These are phyloP conservation scores for Aethina tumida DNA, from an alignment of 1,140 invertebrate genomes.

Conservation along the genomic window DNA sequence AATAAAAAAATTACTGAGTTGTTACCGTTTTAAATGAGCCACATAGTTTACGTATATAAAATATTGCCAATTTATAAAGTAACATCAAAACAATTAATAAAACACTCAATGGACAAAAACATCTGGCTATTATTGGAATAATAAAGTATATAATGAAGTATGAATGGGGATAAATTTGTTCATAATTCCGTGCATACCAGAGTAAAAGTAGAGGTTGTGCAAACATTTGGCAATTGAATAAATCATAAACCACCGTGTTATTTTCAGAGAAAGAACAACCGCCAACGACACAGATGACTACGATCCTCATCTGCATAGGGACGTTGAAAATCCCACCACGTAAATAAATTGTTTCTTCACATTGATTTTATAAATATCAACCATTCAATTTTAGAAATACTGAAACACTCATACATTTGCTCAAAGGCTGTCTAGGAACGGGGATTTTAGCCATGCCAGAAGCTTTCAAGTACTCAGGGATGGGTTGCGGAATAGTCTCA, in stretches of 20 bases:
- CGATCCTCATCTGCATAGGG: conserved; percentile 37
- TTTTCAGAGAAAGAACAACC: conserved; percentile 16
- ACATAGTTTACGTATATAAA: too few relatives aligned
- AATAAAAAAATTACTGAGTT: too few relatives aligned
- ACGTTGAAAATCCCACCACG: conserved; percentile 35
- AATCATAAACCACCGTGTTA: conserved; percentile 8
- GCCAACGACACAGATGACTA: conserved; percentile 31
- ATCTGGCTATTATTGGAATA: too few relatives aligned
- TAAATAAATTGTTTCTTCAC: conserved; percentile 21
- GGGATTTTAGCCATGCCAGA: conserved; percentile 67
- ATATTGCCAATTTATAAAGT: too few relatives aligned
- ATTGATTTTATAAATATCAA: not conserved
- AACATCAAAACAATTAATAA: too few relatives aligned
- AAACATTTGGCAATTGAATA: conserved; percentile 4
- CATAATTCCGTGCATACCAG: not conserved
- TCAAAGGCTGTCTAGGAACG: conserved; percentile 63
- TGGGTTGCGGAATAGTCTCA: conserved; percentile 48
- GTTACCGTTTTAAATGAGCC: too few relatives aligned
- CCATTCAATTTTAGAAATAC: conserved; percentile 41
- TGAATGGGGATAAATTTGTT: conserved; percentile 2
- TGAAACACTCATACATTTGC: conserved; percentile 53
- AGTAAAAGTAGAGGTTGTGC: conserved; percentile 6
- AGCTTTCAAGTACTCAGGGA: conserved; percentile 60
- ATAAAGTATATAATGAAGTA: too few relatives aligned
- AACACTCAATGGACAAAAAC: too few relatives aligned